These are phyloP conservation scores for Artibeus lituratus DNA, from an alignment of 2,797 vertebrate genomes.

Conservation along the genomic window DNA sequence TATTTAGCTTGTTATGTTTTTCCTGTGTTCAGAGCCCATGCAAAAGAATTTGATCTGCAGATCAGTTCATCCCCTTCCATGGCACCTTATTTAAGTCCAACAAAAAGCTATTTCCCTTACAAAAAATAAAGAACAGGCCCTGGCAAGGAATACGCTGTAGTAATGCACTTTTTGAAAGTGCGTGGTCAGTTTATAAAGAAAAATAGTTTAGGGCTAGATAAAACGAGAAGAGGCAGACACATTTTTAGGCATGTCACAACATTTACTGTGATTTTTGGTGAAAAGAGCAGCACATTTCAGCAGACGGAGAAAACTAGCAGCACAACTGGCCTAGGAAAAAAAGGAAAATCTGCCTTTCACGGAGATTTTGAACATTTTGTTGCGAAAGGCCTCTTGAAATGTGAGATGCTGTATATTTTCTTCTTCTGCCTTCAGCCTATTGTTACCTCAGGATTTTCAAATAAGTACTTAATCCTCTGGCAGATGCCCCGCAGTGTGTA, in stretches of 20 bases:
- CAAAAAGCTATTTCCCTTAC: background rate
- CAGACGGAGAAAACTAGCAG: constrained; percentile 57
- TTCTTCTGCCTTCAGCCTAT: background rate
- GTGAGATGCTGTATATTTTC: background rate
- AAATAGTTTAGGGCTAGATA: constrained; percentile 28
- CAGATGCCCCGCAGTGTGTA: too few species aligned
- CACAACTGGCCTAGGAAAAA: background rate
- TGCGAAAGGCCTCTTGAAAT: constrained; percentile 37
- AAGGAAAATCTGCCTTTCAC: constrained; percentile 37
- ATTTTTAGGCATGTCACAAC: constrained; percentile 67
- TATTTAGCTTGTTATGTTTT: background rate
- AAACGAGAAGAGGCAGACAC: constrained; percentile 31
- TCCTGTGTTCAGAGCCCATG: background rate
- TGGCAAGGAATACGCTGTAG: background rate
- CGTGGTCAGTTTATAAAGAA: constrained; percentile 47
- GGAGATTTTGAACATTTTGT: constrained; percentile 35
- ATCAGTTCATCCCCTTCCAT: background rate
- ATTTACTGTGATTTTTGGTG: constrained; percentile 69
- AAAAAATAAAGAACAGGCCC: background rate
- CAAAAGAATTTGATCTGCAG: background rate
- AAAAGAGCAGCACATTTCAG: constrained; percentile 72
- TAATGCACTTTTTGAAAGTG: constrained; percentile 26
- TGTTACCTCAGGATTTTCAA: background rate
- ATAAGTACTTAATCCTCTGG: background rate
- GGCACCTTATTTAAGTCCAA: background rate